Evolutionary conservation across 2,797 vertebrate species (phyloP), one percentile per base, ranked within the genome.

Genomic region (Zalophus californianus): DNA sequence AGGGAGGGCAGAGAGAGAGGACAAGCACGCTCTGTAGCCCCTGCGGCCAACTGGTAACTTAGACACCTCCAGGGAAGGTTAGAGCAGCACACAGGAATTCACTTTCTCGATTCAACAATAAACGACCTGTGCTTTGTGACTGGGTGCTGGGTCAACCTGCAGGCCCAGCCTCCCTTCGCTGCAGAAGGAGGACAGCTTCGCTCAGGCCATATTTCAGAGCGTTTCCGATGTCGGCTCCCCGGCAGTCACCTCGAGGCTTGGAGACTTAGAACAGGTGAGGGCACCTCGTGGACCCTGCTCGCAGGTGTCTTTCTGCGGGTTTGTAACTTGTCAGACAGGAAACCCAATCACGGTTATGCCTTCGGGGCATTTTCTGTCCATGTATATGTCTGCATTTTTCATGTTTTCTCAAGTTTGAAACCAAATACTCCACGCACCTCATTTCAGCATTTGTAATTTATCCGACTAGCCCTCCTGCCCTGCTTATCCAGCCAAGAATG

Each of bases 361-460:
- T 32, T 44, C 11, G 0, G 58, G 20, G 58, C 20, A 4, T 23
- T 29, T 25, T 23, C 38, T 35, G 54, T 10, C 50, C 80, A 13
- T 2, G 0, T 1, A 0, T 1, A 0, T 0, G 7, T 44, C 10
- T 35, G 85, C 2, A 4, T 48, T 73, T 62, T 32, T 8, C 25
- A 32, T 18, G 2, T 38, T 78, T 52, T 21, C 25, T 48, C 72
- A 38, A 16, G 23, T 58, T 1, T 21, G 85, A 56, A 62, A 35
- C 68, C 50, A 32, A 60, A 29, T 1, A 21, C 62, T 14, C 7
- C 35, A 7, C 8, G 7, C 38, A 11, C 1, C 20, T 10, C 27
- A 25, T 1, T 18, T n/a, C n/a, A 2, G 23, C 7, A 1, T 66
- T 54, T 20, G 29, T 2, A 0, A 2, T 66, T 18, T 18, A 41